A percentile compares a stretch with the other conserved stretches of the same genome.
These are phyloP conservation scores for Bicyclus anynana DNA, from an alignment of 1,140 invertebrate genomes.

Conservation along the genomic window DNA sequence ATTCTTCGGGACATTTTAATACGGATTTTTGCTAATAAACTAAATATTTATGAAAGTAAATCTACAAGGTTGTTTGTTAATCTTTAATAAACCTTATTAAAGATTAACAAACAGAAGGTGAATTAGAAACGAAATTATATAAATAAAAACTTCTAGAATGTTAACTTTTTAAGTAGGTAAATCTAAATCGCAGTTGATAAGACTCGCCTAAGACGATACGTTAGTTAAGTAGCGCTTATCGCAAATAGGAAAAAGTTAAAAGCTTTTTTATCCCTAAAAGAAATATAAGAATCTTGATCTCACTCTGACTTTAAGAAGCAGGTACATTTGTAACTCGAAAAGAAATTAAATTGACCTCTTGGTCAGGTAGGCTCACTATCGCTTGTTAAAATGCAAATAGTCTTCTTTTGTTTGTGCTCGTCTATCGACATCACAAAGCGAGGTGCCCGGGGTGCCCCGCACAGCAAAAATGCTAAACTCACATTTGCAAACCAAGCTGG, in stretches of 20 bases:
- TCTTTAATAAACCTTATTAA: no score
- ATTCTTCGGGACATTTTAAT: no score
- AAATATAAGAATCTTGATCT: conserved; percentile 1
- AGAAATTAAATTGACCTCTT: conserved; percentile 3
- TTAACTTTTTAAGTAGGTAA: no score
- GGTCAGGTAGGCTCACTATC: conserved; percentile 45
- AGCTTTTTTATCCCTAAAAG: neutral
- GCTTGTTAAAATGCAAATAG: conserved; percentile 72
- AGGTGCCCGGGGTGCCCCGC: no score
- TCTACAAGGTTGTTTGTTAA: no score
- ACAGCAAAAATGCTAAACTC: conserved; percentile 59
- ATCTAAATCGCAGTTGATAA: conserved; percentile 1
- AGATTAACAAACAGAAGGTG: no score
- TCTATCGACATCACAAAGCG: conserved; percentile 41
- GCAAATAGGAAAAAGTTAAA: neutral
- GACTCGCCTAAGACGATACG: conserved; percentile 3
- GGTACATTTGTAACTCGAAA: neutral
- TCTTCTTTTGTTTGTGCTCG: conserved; percentile 59
- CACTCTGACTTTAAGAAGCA: neutral
- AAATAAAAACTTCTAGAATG: neutral
- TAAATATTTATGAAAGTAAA: no score
- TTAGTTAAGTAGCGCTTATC: conserved; percentile 1
- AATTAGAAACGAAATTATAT: neutral
- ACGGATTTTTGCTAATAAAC: no score
- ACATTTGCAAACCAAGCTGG: conserved; percentile 54